Evolutionary conservation across 1,140 invertebrate species (phyloP), one percentile per base, ranked within the genome.

Genomic region (Pteromalus puparum): DNA sequence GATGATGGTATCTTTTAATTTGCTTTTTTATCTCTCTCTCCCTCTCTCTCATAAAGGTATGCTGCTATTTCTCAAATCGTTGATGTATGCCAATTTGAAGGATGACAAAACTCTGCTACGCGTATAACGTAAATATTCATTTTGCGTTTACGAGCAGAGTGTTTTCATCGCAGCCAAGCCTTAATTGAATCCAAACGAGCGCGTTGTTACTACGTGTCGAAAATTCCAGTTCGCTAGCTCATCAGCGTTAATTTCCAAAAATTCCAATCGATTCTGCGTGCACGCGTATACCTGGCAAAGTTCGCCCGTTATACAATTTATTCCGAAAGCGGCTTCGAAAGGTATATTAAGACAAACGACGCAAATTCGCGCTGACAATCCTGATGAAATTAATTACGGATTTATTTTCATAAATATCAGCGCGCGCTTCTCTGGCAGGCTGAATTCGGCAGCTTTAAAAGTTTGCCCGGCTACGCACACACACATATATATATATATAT

Each of bases 361-460:
- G 68, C n/a, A 48, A 83, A 77, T 77, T 77, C 24, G 26, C n/a
- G 1, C 21, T 48, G 82, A 77, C 38, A 28, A 77, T 83, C 70
- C 26, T 34, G 65, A 83, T 53, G 65, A 74, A 70, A 84, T 84
- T 84, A 84, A 78, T 73, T 78, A 79, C 9, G 46, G 76, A 84
- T 79, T 84, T 79, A 84, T 79, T 79, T 84, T 84, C 75, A 73
- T 73, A 84, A 84, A 84, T 79, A 79, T 78, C 67, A 34, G 30
- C 30, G 30, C 30, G 30, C 3, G 30, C 30, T 5, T 0, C 30
- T 34, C 18, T n/a, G 38, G 18, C 53, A n/a, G 68, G 1, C 28
- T 28, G 28, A 82, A 82, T 75, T 82, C 65, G 28, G 24, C 28
- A 83, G 74, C n/a, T 68, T 83, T 77, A 67, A 77, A 83, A 83